phyloP scores from a whole-genome alignment of 1,140 invertebrate genomes.

The Trichonephila clavata region DNA sequence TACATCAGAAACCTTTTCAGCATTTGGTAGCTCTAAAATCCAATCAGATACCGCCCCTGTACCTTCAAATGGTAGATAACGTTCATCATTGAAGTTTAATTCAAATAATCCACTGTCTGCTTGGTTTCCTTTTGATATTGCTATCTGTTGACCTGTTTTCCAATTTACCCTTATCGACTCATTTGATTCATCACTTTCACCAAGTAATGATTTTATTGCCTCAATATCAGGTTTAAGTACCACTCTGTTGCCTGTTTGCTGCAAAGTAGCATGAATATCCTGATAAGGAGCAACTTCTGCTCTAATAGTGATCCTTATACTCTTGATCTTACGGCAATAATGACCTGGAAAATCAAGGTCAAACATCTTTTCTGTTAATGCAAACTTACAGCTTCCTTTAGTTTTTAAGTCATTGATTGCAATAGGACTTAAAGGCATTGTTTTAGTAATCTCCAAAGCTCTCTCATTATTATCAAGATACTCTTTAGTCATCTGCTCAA shows the following conservation, averaged over 20 bases:
- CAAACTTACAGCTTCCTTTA: conserved; percentile 6
- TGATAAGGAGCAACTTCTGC: conserved; percentile 16
- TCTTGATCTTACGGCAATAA: conserved; percentile 17
- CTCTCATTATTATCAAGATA: conserved; percentile 18
- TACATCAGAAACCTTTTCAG: too few species aligned
- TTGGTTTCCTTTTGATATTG: conserved; percentile 17
- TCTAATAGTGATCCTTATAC: conserved; percentile 10
- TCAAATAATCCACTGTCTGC: conserved; percentile 16
- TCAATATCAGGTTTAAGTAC: conserved; percentile 17
- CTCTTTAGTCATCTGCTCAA: conserved; percentile 16
- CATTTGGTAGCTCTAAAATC: too few species aligned
- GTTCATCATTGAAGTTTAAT: conserved; percentile 18
- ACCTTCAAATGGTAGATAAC: conserved; percentile 17
- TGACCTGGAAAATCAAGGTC: neutral
- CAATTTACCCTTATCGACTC: conserved; percentile 16
- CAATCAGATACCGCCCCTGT: neutral
- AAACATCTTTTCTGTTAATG: conserved; percentile 18
- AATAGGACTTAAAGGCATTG: conserved; percentile 17
- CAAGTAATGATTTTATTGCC: conserved; percentile 17
- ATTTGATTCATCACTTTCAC: conserved; percentile 13
- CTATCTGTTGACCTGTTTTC: conserved; percentile 16
- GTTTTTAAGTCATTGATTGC: conserved; percentile 17
- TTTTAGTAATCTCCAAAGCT: conserved; percentile 17
- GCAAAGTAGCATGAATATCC: conserved; percentile 16
- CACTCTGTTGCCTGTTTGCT: conserved; percentile 15